Conservation (phyloP, 1,140 invertebrate genomes). For the Scaptomyza graminum region DNA sequence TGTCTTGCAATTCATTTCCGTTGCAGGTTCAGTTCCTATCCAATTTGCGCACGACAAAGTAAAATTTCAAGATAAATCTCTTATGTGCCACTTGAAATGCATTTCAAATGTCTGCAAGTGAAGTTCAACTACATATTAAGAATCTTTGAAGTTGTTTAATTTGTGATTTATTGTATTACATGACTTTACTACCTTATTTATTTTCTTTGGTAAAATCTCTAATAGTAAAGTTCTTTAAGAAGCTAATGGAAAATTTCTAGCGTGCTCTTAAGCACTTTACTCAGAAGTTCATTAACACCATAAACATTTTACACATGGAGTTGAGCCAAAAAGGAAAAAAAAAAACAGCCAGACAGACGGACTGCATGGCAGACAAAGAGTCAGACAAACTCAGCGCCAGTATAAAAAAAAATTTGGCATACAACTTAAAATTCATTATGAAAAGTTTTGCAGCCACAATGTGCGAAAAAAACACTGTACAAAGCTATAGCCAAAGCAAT, state of each 20-base stretch:
- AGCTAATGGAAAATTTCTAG: background rate
- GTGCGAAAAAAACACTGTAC: slow-evolving; percentile 36
- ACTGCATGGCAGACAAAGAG: slow-evolving; percentile 50
- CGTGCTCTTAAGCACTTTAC: slow-evolving; percentile 10
- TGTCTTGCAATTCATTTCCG: slow-evolving; percentile 29
- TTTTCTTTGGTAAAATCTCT: background rate
- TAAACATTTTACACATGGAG: slow-evolving; percentile 63
- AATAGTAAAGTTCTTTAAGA: background rate
- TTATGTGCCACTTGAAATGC: slow-evolving; percentile 1
- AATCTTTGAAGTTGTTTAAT: background rate
- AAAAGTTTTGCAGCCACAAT: slow-evolving; percentile 67
- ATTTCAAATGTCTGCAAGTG: no score
- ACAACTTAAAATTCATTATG: slow-evolving; percentile 81
- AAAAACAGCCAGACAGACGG: slow-evolving; percentile 37
- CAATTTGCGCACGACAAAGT: slow-evolving; percentile 15
- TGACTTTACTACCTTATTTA: no score
- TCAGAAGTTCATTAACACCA: slow-evolving; percentile 77
- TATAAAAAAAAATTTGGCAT: slow-evolving; percentile 81
- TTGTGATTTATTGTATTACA: no score
- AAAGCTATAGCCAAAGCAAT: slow-evolving; percentile 61
- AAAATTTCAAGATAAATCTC: slow-evolving; percentile 24
- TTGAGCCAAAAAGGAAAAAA: slow-evolving; percentile 52
- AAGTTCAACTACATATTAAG: no score
- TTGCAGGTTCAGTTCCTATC: slow-evolving; percentile 20
- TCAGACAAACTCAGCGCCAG: slow-evolving; percentile 34